Percentiles rank a stretch among this genome's conserved stretches.
phyloP scores from a whole-genome alignment of 2,888 invertebrate genomes.

The Cheilosia scutellata region DNA sequence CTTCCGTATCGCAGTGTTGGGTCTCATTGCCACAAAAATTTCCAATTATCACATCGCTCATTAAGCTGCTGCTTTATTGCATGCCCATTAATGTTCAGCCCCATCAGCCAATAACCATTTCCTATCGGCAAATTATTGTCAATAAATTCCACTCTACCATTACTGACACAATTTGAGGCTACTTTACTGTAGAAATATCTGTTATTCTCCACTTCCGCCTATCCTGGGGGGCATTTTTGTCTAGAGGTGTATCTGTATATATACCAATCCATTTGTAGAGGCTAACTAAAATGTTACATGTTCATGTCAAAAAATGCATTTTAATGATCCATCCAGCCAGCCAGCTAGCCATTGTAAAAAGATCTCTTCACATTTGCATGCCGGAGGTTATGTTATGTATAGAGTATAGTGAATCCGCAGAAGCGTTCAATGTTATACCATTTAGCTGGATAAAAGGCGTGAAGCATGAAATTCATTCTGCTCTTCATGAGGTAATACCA shows the following conservation, averaged over 20 bases:
- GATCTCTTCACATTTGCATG: conserved; percentile 42
- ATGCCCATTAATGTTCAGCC: not conserved
- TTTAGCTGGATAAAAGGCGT: conserved; percentile 22
- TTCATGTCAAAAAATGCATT: conserved; percentile 44
- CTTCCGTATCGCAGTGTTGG: too few relatives aligned
- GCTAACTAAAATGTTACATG: conserved; percentile 16
- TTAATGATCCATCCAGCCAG: conserved; percentile 25
- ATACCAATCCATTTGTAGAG: not conserved
- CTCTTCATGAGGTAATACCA: conserved; percentile 26
- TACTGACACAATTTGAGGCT: conserved; percentile 63
- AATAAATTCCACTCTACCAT: conserved; percentile 54
- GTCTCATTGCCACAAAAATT: not conserved
- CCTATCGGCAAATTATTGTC: conserved; percentile 44
- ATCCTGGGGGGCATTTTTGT: conserved; percentile 25
- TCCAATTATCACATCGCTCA: conserved; percentile 28
- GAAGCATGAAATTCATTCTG: conserved; percentile 44
- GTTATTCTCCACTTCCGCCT: conserved; percentile 60
- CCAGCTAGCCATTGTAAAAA: conserved; percentile 4
- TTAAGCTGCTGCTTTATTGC: conserved; percentile 8
- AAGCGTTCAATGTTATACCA: conserved; percentile 44
- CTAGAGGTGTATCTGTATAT: not conserved
- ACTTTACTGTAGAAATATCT: conserved; percentile 42
- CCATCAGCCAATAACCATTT: conserved; percentile 9
- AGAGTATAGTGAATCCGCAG: conserved; percentile 11
- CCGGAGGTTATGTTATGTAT: conserved; percentile 5